phyloP scores from a whole-genome alignment of 2,888 invertebrate species.

The Apamea epomidion region DNA sequence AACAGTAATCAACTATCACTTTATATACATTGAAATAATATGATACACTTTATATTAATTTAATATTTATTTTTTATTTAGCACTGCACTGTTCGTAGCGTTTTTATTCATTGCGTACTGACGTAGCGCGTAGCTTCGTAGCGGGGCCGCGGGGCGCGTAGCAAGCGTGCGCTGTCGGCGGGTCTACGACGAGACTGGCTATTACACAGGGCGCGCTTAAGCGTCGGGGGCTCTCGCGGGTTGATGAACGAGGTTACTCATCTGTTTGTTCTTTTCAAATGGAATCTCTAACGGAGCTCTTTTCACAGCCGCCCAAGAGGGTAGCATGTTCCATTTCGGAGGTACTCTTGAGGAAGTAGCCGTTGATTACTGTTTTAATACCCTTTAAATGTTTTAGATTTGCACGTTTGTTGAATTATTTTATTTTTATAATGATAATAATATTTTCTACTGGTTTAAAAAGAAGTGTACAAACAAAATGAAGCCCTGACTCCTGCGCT shows the following conservation, averaged over 20 bases:
- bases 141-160: constrained; percentile 64
- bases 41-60: constrained; percentile 58
- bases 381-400: constrained; percentile 33
- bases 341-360: constrained; percentile 53
- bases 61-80: constrained; percentile 44
- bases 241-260: constrained; percentile 75
- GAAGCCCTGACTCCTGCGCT: no score
- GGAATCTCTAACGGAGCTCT: constrained; percentile 72
- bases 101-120: constrained; percentile 64
- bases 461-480: no score
- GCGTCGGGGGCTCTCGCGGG: constrained; percentile 65
- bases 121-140: constrained; percentile 66
- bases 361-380: constrained; percentile 56
- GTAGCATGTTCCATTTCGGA: constrained; percentile 67
- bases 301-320: constrained; percentile 73
- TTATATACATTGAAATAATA: constrained; percentile 60
- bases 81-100: constrained; percentile 65
- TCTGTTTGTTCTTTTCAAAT: constrained; percentile 79
- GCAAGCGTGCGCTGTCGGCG: constrained; percentile 70
- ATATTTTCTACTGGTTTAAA: no score
- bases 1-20: constrained; percentile 66
- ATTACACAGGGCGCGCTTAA: constrained; percentile 65
- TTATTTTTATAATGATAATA: no score
- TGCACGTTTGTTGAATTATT: not conserved
- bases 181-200: constrained; percentile 73